A percentile compares a stretch with the other conserved stretches of the same genome.
These are phyloP conservation scores for Cnemophilus loriae DNA, from an alignment of 2,113 vertebrate genomes.

Conservation along the genomic window DNA sequence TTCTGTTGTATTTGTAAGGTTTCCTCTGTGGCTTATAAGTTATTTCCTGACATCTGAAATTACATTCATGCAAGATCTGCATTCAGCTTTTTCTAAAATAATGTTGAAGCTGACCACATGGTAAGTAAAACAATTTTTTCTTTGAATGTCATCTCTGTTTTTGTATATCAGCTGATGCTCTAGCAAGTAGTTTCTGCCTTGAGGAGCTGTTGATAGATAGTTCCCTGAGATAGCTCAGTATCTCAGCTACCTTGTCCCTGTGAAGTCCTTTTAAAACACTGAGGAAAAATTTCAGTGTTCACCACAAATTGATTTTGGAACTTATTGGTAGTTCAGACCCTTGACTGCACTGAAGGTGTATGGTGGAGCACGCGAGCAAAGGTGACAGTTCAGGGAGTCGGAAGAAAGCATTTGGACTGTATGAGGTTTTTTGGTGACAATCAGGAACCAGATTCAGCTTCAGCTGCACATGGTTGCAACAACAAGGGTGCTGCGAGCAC, in stretches of 20 bases:
- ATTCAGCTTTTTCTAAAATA: not conserved
- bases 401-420: not conserved
- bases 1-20: not conserved
- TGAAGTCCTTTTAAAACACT: not conserved
- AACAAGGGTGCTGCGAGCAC: not conserved
- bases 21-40: not conserved
- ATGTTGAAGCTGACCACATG: not conserved
- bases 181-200: not conserved
- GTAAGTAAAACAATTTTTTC: not conserved
- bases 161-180: not conserved
- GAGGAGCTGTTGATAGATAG: not conserved
- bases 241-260: not conserved
- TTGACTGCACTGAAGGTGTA: not conserved
- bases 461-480: not conserved
- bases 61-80: not conserved
- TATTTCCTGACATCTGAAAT: not conserved
- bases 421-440: accelerated
- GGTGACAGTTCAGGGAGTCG: not conserved
- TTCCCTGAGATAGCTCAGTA: not conserved
- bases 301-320: not conserved
- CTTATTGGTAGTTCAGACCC: not conserved
- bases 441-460: not conserved
- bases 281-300: not conserved
- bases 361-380: not conserved
- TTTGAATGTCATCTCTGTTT: not conserved